phyloP scores from a whole-genome alignment of 2,113 vertebrate genomes.

The Canis aureus region DNA sequence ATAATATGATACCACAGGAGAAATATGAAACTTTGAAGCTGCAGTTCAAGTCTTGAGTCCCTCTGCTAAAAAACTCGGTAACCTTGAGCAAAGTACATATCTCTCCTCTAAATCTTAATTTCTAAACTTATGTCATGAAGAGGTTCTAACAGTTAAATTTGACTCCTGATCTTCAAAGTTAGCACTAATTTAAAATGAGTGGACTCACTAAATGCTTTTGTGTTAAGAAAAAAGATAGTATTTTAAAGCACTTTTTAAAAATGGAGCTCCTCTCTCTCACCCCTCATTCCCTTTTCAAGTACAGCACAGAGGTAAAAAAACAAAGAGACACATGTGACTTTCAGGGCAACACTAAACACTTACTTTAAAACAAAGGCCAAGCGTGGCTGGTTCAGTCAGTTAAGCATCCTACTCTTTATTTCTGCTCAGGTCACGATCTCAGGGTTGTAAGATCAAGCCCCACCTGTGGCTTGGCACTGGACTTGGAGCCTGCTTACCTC shows the following conservation, averaged over 20 bases:
- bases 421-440: background rate
- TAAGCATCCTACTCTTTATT: background rate
- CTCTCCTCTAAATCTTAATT: background rate
- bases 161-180: background rate
- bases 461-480: background rate
- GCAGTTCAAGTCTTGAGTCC: background rate
- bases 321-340: background rate
- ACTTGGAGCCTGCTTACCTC: background rate
- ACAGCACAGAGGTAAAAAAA: background rate
- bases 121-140: background rate
- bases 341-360: background rate
- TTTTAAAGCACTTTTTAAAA: background rate
- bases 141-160: background rate
- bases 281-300: too few species aligned
- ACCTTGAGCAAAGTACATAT: background rate
- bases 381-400: background rate
- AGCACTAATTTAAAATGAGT: background rate
- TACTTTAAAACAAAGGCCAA: background rate
- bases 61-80: background rate
- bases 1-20: background rate
- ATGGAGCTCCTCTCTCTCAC: background rate
- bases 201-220: background rate
- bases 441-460: background rate
- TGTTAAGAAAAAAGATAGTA: background rate
- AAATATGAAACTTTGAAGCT: background rate